A percentile compares a stretch with the other conserved stretches of the same genome.
Evolutionary conservation across 2,888 invertebrate genomes (phyloP).

Genomic region (Charanyca ferruginea): DNA sequence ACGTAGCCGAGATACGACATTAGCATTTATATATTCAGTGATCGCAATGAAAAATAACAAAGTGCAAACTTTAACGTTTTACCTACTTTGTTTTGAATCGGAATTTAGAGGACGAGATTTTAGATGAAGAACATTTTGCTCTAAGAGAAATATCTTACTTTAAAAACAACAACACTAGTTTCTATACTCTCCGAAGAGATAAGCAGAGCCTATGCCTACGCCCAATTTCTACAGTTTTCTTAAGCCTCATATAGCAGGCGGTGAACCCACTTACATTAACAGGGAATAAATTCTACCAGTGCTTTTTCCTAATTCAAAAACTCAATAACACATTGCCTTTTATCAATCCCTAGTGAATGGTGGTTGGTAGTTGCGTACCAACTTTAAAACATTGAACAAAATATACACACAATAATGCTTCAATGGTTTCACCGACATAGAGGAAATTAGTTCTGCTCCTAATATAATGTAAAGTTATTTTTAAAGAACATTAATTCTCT

Average conservation of each 20-base stretch:
- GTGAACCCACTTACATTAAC: too few relatives aligned
- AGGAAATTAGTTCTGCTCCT: conserved; percentile 21
- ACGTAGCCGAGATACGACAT: conserved; percentile 23
- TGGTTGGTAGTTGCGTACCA: too few relatives aligned
- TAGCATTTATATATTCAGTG: conserved; percentile 48
- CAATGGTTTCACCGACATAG: neutral
- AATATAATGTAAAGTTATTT: conserved; percentile 22
- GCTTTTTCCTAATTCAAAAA: neutral
- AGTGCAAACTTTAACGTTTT: conserved; percentile 24
- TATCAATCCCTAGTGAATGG: too few relatives aligned
- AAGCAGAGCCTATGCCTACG: too few relatives aligned
- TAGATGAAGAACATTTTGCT: neutral
- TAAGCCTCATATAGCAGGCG: neutral
- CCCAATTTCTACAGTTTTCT: neutral
- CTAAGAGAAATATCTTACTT: neutral
- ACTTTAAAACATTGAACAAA: conserved; percentile 8
- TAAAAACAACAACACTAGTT: neutral
- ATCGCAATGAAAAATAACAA: conserved; percentile 43
- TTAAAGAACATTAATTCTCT: conserved; percentile 18
- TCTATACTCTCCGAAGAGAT: neutral
- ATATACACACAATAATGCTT: neutral
- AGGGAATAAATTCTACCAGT: too few relatives aligned
- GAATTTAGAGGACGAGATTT: conserved; percentile 16
- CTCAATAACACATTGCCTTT: neutral
- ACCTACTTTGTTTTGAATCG: conserved; percentile 16